Evolutionary conservation across 2,797 vertebrate species (phyloP), one percentile per base, ranked within the genome.

Genomic region (Cirrhinus mrigala): DNA sequence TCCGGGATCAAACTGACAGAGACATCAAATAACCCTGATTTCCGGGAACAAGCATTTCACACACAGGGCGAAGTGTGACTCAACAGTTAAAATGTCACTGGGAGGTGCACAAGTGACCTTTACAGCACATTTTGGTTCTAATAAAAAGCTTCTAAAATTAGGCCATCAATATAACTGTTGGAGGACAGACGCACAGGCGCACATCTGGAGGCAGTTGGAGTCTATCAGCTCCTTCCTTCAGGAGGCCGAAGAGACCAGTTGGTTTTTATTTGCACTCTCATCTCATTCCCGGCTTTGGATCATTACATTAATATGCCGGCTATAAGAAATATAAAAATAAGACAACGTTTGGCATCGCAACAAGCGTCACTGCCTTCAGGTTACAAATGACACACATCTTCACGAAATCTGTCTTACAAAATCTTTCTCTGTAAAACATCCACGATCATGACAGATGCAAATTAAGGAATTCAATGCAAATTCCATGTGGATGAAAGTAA

Each of bases 21-120:
- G 68, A 56, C 58, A 73, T 85, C 68, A 85, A 88, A 88, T 66
- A 82, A 74, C 56, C 60, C 46, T 62, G 83, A 88, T 83, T 79
- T 85, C 84, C 18, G 68, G 68, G 60, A 83, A 84, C 70, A 85
- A 76, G 70, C 48, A 71, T 40, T 40, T 82, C 37, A 70, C 70
- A 70, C 79, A 82, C 27, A 77, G 73, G 48, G 83, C 16, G 76
- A 85, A 81, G 82, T 62, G 60, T 84, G 83, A 81, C 68, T 44
- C 66, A 86, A 85, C 68, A 58, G 33, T 68, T 86, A 73, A 71
- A 75, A 84, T 78, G 37, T 33, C 84, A 78, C 74, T 22, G 60
- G 60, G 52, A 86, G 60, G 68, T 85, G 68, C 71, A 79, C 16
- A 48, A 71, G 66, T 85, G 83, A 79, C 83, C 83, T 85, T 85